Conservation (phyloP, 92 coral and sea anemone species). For the Hydrozoanthus gracilis region DNA sequence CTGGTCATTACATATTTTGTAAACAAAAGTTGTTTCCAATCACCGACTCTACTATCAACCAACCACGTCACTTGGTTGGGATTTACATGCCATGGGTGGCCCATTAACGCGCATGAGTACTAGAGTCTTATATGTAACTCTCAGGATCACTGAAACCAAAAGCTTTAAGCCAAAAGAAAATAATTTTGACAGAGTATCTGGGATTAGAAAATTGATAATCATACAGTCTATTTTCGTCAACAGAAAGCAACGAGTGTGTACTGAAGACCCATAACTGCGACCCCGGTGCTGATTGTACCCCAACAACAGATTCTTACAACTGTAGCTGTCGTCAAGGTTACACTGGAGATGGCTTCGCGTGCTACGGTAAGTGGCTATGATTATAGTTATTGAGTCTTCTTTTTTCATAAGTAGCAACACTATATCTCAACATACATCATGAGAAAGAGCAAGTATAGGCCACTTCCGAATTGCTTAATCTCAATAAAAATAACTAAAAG, state of each 20-base stretch:
- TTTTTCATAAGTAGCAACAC: not conserved
- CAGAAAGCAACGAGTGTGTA: conserved; percentile 3
- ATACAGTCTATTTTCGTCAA: not conserved
- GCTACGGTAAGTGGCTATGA: conserved; percentile 1
- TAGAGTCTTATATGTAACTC: not conserved
- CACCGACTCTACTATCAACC: too few relatives aligned
- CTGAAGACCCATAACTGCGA: conserved; percentile 22
- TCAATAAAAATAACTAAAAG: too few relatives aligned
- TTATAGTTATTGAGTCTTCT: too few relatives aligned
- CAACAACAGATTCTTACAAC: conserved; percentile 13
- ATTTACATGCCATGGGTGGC: too few relatives aligned
- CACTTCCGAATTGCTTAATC: too few relatives aligned
- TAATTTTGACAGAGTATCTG: not conserved
- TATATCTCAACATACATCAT: not conserved
- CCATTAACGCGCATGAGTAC: too few relatives aligned
- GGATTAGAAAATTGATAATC: not conserved
- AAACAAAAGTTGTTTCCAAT: too few relatives aligned
- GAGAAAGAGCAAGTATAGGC: not conserved
- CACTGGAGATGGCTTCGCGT: conserved; percentile 18
- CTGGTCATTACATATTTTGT: too few relatives aligned
- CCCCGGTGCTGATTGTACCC: conserved; percentile 11
- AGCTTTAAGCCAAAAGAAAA: not conserved
- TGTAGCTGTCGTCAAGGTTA: conserved; percentile 25
- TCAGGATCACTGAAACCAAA: not conserved
- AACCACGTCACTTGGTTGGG: too few relatives aligned